These are phyloP conservation scores for Bellardia pandia DNA, from an alignment of 2,888 invertebrate species.

Conservation along the genomic window DNA sequence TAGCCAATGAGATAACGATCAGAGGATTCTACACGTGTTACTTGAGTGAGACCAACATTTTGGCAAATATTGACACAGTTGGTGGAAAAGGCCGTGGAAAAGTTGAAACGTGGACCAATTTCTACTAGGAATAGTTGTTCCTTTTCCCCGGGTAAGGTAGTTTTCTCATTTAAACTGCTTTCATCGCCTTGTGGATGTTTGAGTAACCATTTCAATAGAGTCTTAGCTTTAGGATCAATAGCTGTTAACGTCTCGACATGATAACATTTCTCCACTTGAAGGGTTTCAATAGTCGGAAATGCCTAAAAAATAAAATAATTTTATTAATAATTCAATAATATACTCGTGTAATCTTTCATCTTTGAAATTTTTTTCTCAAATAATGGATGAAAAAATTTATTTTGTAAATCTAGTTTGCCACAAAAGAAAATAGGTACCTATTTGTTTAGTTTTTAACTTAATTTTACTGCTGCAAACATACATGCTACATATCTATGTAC, in stretches of 20 bases:
- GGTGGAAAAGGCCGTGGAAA: constrained; percentile 97
- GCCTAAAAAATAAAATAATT: constrained; percentile 54
- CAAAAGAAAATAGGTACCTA: too few relatives aligned
- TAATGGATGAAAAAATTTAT: too few relatives aligned
- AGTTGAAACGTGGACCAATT: constrained; percentile 96
- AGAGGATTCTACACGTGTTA: constrained; percentile 93
- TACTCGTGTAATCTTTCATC: not conserved
- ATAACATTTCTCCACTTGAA: constrained; percentile 89
- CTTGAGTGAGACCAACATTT: constrained; percentile 90
- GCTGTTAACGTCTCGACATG: constrained; percentile 87
- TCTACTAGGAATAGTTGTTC: constrained; percentile 87
- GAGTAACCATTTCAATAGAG: constrained; percentile 91
- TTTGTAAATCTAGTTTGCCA: too few relatives aligned
- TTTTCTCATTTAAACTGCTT: constrained; percentile 84
- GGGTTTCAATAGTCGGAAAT: constrained; percentile 65
- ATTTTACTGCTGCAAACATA: too few relatives aligned
- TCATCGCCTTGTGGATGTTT: constrained; percentile 88
- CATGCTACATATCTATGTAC: too few relatives aligned
- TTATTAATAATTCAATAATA: not conserved
- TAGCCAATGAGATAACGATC: constrained; percentile 89
- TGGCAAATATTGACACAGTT: constrained; percentile 98
- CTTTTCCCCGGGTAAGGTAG: constrained; percentile 78
- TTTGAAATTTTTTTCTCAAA: too few relatives aligned
- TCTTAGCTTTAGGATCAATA: constrained; percentile 86
- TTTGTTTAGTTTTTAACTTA: too few relatives aligned